Evolutionary conservation across 2,888 invertebrate species (phyloP).

Genomic region (Netelia fuscicornis): DNA sequence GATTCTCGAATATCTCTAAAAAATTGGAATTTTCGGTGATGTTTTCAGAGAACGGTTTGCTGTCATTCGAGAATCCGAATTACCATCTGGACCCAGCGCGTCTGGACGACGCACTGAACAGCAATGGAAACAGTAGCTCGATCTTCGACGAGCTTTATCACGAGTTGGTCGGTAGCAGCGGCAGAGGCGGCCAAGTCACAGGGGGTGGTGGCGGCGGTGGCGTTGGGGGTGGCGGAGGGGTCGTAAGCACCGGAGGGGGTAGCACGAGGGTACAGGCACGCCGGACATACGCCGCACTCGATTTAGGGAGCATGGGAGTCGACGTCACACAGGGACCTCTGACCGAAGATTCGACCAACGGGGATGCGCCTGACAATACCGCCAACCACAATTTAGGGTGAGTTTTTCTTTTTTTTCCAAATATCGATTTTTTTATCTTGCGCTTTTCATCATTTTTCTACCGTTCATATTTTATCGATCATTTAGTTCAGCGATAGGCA

Average conservation of each 20-base stretch:
- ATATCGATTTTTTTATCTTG: no score
- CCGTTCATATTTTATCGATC: constrained; percentile 1
- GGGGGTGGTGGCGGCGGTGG: constrained; percentile 86
- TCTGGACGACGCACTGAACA: constrained; percentile 91
- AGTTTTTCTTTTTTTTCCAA: constrained; percentile 70
- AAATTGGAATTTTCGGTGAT: constrained; percentile 70
- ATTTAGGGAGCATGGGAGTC: constrained; percentile 90
- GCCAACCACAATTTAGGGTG: constrained; percentile 86
- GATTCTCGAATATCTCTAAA: neutral
- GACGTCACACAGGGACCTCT: constrained; percentile 88
- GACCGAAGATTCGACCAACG: constrained; percentile 85
- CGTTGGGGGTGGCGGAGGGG: constrained; percentile 86
- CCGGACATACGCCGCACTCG: constrained; percentile 89
- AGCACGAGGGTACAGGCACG: constrained; percentile 84
- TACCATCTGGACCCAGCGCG: constrained; percentile 93
- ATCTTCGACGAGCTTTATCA: constrained; percentile 91
- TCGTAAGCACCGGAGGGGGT: constrained; percentile 86
- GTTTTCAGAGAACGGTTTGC: constrained; percentile 93
- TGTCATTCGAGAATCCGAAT: constrained; percentile 97
- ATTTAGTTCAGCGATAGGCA: neutral
- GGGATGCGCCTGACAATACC: constrained; percentile 83
- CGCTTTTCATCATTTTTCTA: neutral
- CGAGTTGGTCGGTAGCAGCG: constrained; percentile 86
- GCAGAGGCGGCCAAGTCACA: constrained; percentile 84
- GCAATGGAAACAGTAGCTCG: constrained; percentile 87